Base-by-base conservation (phyloP, 2,888 invertebrate species). In the Cepaea hortensis region DNA sequence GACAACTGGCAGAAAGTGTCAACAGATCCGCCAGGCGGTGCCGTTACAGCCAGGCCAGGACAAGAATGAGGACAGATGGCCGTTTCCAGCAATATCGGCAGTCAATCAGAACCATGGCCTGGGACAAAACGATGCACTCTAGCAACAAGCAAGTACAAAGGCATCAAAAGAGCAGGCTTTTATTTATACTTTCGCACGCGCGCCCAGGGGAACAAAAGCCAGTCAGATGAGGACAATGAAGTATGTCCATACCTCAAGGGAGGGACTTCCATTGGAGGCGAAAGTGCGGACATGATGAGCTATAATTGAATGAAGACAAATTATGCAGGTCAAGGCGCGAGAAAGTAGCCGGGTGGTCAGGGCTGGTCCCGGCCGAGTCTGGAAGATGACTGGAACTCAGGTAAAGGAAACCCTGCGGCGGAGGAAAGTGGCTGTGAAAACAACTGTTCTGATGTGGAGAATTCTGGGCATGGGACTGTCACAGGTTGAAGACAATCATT, bases 291-390 rank as follows among this genome's bases (percentile, higher is more conserved):
- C 23, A 79, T 79, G 79, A 79, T 62, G 62, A 79, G 61, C 2
- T 65, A 62, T 62, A 79, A 62, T 79, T 79, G 79, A 79, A 79
- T 62, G 79, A 79, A 35, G 62, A 79, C 62, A 62, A 79, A 79
- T 79, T 79, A 79, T 79, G 79, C 79, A 79, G 77, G 35, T 62
- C 23, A 35, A 11, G n/a, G 79, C 61, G 23, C 62, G 79, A 61
- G 79, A 79, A 62, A 62, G 62, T 79, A 62, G 79, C 62, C 79
- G 79, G 79, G 79, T 79, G 79, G 79, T 23, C 62, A 62, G n/a
- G 46, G 6, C 77, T 77, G 77, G 48, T 15, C 75, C 7, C 75
- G 13, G 20, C 18, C 23, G 23, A 13, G 23, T 23, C n/a, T 55
- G 76, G 76, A 9, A 9, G 76, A 18, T 50, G 55, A 50, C 76